A percentile compares a stretch with the other conserved stretches of the same genome.
phyloP scores from a whole-genome alignment of 2,797 vertebrate genomes.

The Sebastes glaucus region DNA sequence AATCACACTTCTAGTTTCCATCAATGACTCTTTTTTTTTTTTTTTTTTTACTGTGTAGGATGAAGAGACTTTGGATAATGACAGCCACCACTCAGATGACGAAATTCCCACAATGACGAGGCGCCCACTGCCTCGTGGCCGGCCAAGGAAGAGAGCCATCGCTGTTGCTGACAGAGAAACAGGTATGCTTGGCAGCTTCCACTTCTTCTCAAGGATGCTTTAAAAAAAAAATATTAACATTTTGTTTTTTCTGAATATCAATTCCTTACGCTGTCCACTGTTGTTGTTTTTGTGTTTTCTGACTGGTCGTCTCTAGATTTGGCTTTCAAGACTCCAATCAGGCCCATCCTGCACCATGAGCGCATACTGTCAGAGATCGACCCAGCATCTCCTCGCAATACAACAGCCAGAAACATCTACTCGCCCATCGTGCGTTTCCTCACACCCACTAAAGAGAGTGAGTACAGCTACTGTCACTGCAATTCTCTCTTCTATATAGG shows the following conservation, averaged over 20 bases:
- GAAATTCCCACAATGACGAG: conserved; percentile 62
- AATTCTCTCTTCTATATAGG: neutral
- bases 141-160: conserved; percentile 61
- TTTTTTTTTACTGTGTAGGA: conserved; percentile 20
- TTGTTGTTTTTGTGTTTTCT: neutral
- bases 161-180: conserved; percentile 51
- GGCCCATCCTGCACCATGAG: conserved; percentile 48
- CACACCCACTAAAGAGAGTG: conserved; percentile 83
- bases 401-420: conserved; percentile 78
- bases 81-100: conserved; percentile 36
- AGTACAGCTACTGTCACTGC: conserved; percentile 47
- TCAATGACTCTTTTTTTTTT: neutral
- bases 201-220: neutral
- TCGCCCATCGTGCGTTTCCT: conserved; percentile 82
- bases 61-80: conserved; percentile 8
- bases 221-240: neutral
- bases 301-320: conserved; percentile 49
- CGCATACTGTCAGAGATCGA: conserved; percentile 62
- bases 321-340: conserved; percentile 79
- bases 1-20: neutral
- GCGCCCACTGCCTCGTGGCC: conserved; percentile 44
- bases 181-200: conserved; percentile 37
- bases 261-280: neutral
- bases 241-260: neutral
- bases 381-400: conserved; percentile 53